Base-by-base conservation (phyloP, 1,140 invertebrate genomes). In the Diachasma alloeum region DNA sequence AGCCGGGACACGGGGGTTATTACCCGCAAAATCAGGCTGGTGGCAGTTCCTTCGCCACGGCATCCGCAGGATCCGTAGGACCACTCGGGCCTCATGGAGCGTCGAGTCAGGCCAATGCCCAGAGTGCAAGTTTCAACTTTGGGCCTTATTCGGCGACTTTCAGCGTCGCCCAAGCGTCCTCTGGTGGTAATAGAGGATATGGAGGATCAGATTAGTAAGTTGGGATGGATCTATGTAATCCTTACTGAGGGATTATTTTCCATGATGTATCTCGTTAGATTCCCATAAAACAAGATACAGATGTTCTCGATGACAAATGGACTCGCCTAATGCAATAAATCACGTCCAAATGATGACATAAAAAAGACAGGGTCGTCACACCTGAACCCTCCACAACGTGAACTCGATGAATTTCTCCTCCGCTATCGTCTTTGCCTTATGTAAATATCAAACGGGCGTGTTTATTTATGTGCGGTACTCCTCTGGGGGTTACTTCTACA, bases 141-240 rank as follows among this genome's bases (percentile, higher is more conserved):
- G 86, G 86, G 0, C 85, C 86, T 5, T 84, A 79, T 56, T 80
- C 81, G 15, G 83, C 81, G 0, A 80, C 78, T n/a, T 84, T 87
- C 31, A 86, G 83, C 44, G 5, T 59, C 37, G 74, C 74, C n/a
- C 46, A 71, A n/a, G 67, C 74, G 0, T 48, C 31, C 36, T 53
- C 74, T 63, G 74, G 74, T 15, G 22, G 8, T 19, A 26, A 53
- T 53, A n/a, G 74, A 31, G 31, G 31, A 42, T 26, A 13, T 48
- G 8, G 15, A 26, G n/a, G 17, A 15, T 19, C 26, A 11, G 42
- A 63, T 22, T 48, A 63, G 39, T 42, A 19, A 71, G 39, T 75
- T 46, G 10, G 13, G 11, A 63, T 26, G 26, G 9, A 15, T 31
- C n/a, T n/a, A n/a, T n/a, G n/a, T n/a, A n/a, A n/a, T n/a, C n/a